phyloP scores from a whole-genome alignment of 2,113 vertebrate genomes.

The Epinephelus moara region DNA sequence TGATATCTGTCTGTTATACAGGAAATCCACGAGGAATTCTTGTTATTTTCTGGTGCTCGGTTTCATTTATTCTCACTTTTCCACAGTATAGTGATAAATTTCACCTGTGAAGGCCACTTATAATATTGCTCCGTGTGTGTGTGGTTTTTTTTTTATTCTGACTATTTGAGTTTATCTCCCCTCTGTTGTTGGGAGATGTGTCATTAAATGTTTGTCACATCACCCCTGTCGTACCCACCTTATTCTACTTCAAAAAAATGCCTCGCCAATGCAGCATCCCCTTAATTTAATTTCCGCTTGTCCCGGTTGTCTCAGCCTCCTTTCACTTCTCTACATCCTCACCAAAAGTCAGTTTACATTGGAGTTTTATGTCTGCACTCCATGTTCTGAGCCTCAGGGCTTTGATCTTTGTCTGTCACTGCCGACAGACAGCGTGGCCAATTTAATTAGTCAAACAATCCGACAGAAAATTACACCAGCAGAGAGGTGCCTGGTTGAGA shows the following conservation, averaged over 20 bases:
- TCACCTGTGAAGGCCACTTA: neutral
- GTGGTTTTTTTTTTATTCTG: neutral
- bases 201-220: slow-evolving; percentile 23
- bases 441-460: slow-evolving; percentile 54
- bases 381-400: slow-evolving; percentile 36
- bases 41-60: neutral
- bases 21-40: neutral
- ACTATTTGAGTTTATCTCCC: neutral
- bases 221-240: neutral
- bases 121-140: neutral
- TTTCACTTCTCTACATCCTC: neutral
- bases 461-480: slow-evolving; percentile 14
- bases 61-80: neutral
- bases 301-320: neutral
- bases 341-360: neutral
- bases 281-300: slow-evolving; percentile 4
- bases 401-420: slow-evolving; percentile 37
- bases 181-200: neutral
- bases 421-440: slow-evolving; percentile 21
- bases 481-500: slow-evolving; percentile 27
- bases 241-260: slow-evolving; percentile 18
- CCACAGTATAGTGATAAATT: neutral
- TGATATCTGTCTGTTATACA: neutral
- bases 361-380: slow-evolving; percentile 22
- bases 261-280: neutral